phyloP scores from a whole-genome alignment of 2,113 vertebrate species.

The Brachyistius frenatus region DNA sequence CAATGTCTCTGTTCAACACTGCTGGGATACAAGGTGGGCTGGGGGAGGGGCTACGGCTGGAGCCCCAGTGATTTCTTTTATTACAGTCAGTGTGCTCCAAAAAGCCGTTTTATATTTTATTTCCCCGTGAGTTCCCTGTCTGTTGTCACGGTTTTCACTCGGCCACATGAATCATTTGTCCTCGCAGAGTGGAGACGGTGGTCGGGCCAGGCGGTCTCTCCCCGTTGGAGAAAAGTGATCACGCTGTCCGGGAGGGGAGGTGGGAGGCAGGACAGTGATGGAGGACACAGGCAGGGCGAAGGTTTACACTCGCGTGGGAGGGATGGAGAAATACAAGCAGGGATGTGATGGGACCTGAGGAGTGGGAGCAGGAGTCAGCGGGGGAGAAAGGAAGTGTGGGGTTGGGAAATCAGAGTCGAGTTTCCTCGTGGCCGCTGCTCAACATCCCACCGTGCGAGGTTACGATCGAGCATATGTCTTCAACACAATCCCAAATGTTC shows the following conservation, averaged over 20 bases:
- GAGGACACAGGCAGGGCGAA: constrained; percentile 42
- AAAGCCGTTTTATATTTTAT: constrained; percentile 38
- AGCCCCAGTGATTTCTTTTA: constrained; percentile 43
- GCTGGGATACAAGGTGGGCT: constrained; percentile 56
- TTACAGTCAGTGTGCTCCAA: constrained; percentile 42
- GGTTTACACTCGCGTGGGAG: constrained; percentile 51
- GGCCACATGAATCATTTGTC: constrained; percentile 29
- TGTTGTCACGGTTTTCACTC: constrained; percentile 47
- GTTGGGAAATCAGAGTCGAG: constrained; percentile 68
- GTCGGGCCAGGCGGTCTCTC: neutral
- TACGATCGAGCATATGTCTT: constrained; percentile 13
- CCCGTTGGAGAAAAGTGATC: constrained; percentile 5
- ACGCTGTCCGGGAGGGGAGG: constrained; percentile 5
- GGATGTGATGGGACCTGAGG: constrained; percentile 43
- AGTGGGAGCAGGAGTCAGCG: constrained; percentile 56
- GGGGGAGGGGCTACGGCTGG: constrained; percentile 36
- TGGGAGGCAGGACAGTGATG: constrained; percentile 48
- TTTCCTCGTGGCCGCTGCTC: constrained; percentile 68
- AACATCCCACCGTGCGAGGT: constrained; percentile 25
- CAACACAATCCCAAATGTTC: constrained; percentile 39
- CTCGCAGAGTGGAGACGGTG: constrained; percentile 10
- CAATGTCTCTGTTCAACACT: constrained; percentile 56
- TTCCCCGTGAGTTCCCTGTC: neutral
- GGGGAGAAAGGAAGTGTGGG: constrained; percentile 67
- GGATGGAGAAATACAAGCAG: constrained; percentile 14